A percentile compares a stretch with the other conserved stretches of the same genome.
Evolutionary conservation across 2,888 invertebrate species (phyloP).

Genomic region (Melitaea athalia): DNA sequence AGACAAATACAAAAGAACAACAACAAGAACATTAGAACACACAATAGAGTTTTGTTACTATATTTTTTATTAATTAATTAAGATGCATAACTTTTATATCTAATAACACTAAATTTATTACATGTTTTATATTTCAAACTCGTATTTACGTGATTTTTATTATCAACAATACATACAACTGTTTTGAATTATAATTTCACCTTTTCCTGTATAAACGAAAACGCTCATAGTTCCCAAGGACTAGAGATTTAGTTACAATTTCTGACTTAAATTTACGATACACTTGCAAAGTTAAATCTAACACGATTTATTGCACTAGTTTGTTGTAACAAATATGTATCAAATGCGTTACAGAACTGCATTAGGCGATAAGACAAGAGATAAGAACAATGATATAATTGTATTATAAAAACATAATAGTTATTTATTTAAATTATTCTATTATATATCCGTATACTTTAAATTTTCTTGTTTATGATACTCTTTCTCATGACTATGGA

Average conservation of each 20-base stretch:
- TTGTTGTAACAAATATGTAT: slow-evolving; percentile 10
- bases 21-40: too few species aligned
- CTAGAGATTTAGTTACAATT: slow-evolving; percentile 9
- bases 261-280: slow-evolving; percentile 14
- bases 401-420: not conserved
- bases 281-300: slow-evolving; percentile 11
- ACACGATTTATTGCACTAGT: not conserved
- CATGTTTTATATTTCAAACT: not conserved
- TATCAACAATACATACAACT: not conserved
- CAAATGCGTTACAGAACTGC: not conserved
- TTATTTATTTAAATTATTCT: not conserved
- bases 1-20: too few species aligned
- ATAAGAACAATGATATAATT: not conserved
- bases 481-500: too few species aligned
- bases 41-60: too few species aligned
- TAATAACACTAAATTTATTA: too few species aligned
- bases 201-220: not conserved
- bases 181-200: not conserved
- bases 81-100: too few species aligned
- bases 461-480: too few species aligned
- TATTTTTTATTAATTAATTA: too few species aligned
- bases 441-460: too few species aligned
- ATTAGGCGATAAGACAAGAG: not conserved
- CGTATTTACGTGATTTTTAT: not conserved
- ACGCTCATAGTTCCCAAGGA: not conserved